phyloP scores from a whole-genome alignment of 2,113 vertebrate species.

The Macquaria australasica region DNA sequence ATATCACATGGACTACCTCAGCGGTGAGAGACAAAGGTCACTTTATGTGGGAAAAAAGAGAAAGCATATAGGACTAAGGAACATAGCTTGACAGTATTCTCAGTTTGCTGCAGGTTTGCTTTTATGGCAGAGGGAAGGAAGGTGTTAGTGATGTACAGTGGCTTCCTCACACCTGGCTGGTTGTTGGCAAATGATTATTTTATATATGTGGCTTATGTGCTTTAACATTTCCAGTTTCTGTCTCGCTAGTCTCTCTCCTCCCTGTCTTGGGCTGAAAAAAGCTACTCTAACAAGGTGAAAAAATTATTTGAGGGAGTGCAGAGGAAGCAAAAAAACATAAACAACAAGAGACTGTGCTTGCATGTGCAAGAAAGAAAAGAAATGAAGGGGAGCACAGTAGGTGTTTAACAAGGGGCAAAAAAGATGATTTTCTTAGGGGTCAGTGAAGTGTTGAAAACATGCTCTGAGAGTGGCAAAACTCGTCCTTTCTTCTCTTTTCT shows the following conservation, averaged over 20 bases:
- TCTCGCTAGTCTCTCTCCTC: neutral
- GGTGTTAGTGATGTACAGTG: neutral
- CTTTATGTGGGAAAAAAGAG: neutral
- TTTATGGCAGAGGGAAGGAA: conserved; percentile 4
- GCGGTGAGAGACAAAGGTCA: conserved; percentile 47
- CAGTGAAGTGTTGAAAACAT: conserved; percentile 26
- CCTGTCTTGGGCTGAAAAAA: neutral
- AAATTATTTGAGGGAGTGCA: conserved; percentile 27
- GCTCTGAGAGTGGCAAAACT: conserved; percentile 7
- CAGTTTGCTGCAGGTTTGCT: conserved; percentile 6
- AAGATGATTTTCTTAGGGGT: conserved; percentile 20
- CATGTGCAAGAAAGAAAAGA: neutral
- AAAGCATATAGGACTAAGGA: neutral
- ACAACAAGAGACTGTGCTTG: neutral
- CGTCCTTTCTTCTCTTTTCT: neutral
- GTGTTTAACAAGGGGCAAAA: conserved; percentile 40
- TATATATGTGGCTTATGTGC: conserved; percentile 21
- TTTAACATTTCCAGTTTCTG: conserved; percentile 13
- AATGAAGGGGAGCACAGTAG: neutral
- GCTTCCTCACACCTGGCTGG: conserved; percentile 24
- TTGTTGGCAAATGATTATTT: conserved; percentile 36
- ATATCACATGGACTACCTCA: conserved; percentile 26
- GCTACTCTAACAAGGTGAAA: conserved; percentile 53
- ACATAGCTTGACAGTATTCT: neutral
- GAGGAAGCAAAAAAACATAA: conserved; percentile 17